Base-by-base conservation (phyloP, 2,113 vertebrate species). In the Amia ocellicauda region DNA sequence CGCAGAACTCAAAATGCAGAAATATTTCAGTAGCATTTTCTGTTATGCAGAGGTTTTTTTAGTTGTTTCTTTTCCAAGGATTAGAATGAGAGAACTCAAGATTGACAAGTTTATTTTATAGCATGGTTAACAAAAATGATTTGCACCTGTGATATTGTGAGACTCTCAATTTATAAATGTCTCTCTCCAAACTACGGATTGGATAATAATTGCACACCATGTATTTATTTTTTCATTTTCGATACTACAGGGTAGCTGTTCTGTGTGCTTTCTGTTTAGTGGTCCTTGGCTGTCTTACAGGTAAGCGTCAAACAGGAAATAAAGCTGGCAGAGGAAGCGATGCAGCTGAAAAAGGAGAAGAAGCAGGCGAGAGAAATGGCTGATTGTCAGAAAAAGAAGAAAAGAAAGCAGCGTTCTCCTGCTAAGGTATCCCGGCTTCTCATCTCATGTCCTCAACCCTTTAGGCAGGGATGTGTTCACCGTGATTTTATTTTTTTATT, bases 271-370 rank as follows among this genome's bases (percentile, higher is more conserved):
- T 14, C 26, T 19, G n/a, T 36, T 58, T 42, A 24, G 42, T 49
- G 9, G 70, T 61, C 47, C 19, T 78, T 7, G 58, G 55, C 16
- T 45, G 14, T 84, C 70, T 72, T 86, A 75, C 89, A 99, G 97
- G 84, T 96, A 80, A 94, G 79, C 84, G 95, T 99, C 85, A 99
- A 99, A 81, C 94, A 99, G 84, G 96, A 98, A 83, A 87, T 97
- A 84, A 97, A 93, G 86, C 87, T 95, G 85, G 85, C 93, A 74
- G 95, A 98, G 70, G 83, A 93, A 68, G 76, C 89, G 60, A 85
- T 85, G 78, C 90, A 92, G 63, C 88, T 89, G 74, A 94, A 93
- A 86, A 93, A 91, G 83, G 94, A 96, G 85, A 96, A 93, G 86
- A 94, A 92, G 75, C 90, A 88, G 82, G 87, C 86, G 68, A 91